Base-by-base conservation (phyloP, 2,888 invertebrate species). In the Maniola hyperantus region DNA sequence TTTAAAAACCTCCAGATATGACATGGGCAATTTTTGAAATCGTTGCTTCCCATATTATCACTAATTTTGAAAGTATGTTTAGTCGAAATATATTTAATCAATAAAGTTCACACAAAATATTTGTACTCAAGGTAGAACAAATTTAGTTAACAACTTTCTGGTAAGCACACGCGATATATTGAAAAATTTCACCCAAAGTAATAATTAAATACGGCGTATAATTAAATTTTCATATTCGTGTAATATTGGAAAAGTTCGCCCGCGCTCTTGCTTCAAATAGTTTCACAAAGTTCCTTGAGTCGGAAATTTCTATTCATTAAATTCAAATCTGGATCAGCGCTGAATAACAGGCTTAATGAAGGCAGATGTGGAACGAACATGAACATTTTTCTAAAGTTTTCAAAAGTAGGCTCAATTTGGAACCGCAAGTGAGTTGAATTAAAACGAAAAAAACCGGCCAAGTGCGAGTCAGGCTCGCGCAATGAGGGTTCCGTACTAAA, bases 241-340 rank as follows among this genome's bases (percentile, higher is more conserved):
- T 68, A 71, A 71, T 71, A 71, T 71, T 68, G 68, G 68, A 71
- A 71, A 71, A 71, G 68, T 68, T 71, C 62, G 26, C 62, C 33
- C 57, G 33, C 61, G 65, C 64, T 66, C 64, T 64, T 66, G 68
- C 62, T 66, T 54, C 60, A 65, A 71, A 71, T 68, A 71, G 70
- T 71, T 71, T 53, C 62, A 59, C 44, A 54, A 61, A 68, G 70
- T 68, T 71, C 62, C 70, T 66, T 66, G 66, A 64, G 68, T 68
- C 66, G 70, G 66, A 71, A 71, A 62, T 68, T 70, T 71, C 59
- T 57, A 66, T 71, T 70, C 70, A 70, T 71, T 68, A 68, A 71
- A 71, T 68, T 58, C 64, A 65, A 70, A 71, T 68, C 66, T 64
- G 68, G 62, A 71, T 68, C 68, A 68, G 62, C 66, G 54, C 61